A percentile compares a stretch with the other conserved stretches of the same genome.
Evolutionary conservation across 2,797 vertebrate genomes (phyloP).

Genomic region (Rhinogobio ventralis): DNA sequence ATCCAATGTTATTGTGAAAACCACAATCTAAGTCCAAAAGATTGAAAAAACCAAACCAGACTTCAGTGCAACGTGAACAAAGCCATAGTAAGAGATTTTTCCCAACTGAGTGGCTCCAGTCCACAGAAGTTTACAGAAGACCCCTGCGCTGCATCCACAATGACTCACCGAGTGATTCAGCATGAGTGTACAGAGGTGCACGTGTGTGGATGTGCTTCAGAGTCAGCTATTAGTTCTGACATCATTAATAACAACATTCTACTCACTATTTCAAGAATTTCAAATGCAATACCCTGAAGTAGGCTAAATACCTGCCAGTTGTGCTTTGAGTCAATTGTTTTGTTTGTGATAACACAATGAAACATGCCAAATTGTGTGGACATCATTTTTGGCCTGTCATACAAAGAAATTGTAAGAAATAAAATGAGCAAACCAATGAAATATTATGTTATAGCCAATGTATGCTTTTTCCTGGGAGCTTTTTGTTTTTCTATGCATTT

Average conservation of each 20-base stretch:
- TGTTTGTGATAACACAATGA: neutral
- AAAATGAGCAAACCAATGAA: neutral
- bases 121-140: neutral
- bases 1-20: neutral
- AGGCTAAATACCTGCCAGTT: neutral
- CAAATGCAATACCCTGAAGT: neutral
- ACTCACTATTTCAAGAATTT: neutral
- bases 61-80: neutral
- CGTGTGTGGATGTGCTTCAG: neutral
- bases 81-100: neutral
- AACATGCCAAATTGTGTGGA: neutral
- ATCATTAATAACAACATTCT: neutral
- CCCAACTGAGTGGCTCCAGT: neutral
- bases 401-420: neutral
- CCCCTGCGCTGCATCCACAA: neutral
- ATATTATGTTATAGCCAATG: neutral
- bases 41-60: neutral
- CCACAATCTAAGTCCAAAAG: neutral
- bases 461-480: neutral
- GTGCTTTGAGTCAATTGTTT: neutral
- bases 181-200: neutral
- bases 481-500: too few relatives aligned
- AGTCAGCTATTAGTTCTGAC: slow-evolving; percentile 26
- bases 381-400: neutral
- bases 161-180: slow-evolving; percentile 40